Conservation (phyloP, 2,797 vertebrate genomes). For the Coracias cyanogaster region DNA sequence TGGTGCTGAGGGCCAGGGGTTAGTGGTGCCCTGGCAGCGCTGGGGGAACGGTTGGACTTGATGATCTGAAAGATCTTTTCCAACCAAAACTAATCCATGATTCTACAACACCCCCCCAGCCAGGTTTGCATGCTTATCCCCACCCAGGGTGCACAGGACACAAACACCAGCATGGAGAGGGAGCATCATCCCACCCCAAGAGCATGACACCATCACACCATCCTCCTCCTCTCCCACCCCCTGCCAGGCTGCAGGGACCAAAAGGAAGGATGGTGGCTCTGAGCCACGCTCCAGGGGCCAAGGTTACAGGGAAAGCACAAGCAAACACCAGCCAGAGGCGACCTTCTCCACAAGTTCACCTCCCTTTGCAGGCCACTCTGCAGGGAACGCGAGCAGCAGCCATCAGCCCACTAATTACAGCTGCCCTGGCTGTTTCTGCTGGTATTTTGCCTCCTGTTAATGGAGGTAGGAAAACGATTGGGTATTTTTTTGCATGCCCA, state of each 20-base stretch:
- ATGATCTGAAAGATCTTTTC: no score
- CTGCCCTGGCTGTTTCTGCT: neutral
- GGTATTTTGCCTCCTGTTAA: neutral
- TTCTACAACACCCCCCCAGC: neutral
- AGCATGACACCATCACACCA: accelerated
- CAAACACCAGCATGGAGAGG: accelerated
- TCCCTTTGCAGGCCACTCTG: accelerated
- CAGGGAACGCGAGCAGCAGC: neutral
- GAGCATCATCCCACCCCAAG: accelerated
- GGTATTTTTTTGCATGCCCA: neutral
- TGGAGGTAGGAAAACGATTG: neutral
- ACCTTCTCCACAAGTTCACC: neutral
- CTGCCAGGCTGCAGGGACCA: accelerated
- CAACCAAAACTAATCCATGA: no score
- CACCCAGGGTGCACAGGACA: accelerated
- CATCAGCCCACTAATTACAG: neutral
- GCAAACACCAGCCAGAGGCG: neutral
- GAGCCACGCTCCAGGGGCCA: neutral
- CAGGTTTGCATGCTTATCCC: accelerated
- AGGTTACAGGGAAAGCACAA: neutral
- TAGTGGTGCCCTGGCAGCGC: no score
- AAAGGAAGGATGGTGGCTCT: neutral
- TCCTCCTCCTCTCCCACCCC: neutral
- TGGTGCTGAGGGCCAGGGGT: neutral
- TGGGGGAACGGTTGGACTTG: no score